A percentile compares a stretch with the other conserved stretches of the same genome.
Evolutionary conservation across 2,113 vertebrate genomes (phyloP).

Genomic region (Leptosomus discolor): DNA sequence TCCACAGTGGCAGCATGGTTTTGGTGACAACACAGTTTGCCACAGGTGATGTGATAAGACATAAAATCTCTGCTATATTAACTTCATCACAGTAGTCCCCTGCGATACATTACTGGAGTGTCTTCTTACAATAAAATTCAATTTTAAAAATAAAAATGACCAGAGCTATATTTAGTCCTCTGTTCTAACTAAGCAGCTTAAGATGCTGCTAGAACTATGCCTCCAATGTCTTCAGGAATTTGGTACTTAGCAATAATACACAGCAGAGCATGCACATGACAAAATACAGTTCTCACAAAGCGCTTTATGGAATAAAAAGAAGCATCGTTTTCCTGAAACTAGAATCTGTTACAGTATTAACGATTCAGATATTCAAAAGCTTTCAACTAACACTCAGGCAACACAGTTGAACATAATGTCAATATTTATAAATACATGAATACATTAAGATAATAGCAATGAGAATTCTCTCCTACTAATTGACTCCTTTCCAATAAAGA

Average conservation of each 20-base stretch:
- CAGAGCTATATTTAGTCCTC: neutral
- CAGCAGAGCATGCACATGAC: neutral
- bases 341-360: neutral
- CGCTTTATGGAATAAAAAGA: neutral
- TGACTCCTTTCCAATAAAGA: neutral
- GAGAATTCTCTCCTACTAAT: neutral
- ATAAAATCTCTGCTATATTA: conserved; percentile 9
- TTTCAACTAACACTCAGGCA: neutral
- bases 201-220: neutral
- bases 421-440: conserved; percentile 53
- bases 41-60: neutral
- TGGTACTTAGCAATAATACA: neutral
- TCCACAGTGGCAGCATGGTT: neutral
- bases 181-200: neutral
- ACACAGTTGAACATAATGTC: neutral
- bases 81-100: neutral
- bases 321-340: neutral
- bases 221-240: neutral
- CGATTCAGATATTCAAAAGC: neutral
- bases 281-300: neutral
- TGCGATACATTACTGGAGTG: neutral
- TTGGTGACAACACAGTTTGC: neutral
- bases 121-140: neutral
- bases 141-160: conserved; percentile 7
- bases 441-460: neutral